phyloP scores from a whole-genome alignment of 2,888 invertebrate genomes.

The Mesoligia furuncula region DNA sequence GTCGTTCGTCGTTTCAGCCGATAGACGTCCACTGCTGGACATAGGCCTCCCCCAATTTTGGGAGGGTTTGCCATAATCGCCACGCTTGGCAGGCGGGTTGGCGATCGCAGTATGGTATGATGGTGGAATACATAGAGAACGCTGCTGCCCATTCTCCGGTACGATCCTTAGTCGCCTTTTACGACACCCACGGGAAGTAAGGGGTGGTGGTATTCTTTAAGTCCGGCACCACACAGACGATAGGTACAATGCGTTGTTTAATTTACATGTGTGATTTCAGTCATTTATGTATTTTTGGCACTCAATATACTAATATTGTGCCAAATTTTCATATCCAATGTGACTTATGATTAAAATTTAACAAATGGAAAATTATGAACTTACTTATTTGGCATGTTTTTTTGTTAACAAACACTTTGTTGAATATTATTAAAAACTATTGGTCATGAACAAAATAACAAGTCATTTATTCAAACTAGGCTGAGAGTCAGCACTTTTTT shows the following conservation, averaged over 20 bases:
- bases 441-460: background rate
- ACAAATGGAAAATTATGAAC: slow-evolving; percentile 7
- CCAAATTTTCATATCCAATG: slow-evolving; percentile 42
- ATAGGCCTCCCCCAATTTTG: too few species aligned
- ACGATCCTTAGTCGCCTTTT: too few species aligned
- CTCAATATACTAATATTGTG: slow-evolving; percentile 46
- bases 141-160: too few species aligned
- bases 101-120: too few species aligned
- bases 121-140: too few species aligned
- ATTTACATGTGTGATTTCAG: slow-evolving; percentile 16
- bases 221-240: too few species aligned
- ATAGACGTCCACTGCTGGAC: too few species aligned
- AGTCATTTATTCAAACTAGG: background rate
- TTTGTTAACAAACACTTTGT: background rate
- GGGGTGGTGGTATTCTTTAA: too few species aligned
- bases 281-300: slow-evolving; percentile 53
- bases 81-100: too few species aligned
- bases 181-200: too few species aligned
- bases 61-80: too few species aligned
- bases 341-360: slow-evolving; percentile 17
- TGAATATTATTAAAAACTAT: background rate
- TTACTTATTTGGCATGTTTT: background rate
- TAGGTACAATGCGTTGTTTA: slow-evolving; percentile 11
- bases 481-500: background rate
- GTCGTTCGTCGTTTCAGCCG: too few species aligned